Percentiles rank a stretch among this genome's conserved stretches.
These are phyloP conservation scores for Mythimna vitellina DNA, from an alignment of 2,888 invertebrate genomes.

Conservation along the genomic window DNA sequence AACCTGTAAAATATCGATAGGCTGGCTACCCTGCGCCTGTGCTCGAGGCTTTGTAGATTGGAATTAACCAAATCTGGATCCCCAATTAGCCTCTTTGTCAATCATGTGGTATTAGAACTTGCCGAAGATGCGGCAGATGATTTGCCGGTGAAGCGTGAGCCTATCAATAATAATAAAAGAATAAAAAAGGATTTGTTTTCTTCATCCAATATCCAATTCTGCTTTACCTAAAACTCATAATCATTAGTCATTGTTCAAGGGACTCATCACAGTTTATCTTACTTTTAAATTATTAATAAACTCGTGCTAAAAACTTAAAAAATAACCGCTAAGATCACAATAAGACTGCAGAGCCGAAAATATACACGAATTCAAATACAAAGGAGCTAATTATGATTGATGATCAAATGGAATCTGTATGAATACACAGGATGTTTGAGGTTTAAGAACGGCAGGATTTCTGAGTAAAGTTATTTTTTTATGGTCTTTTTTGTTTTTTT, in stretches of 20 bases:
- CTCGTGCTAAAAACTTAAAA: slow-evolving; percentile 34
- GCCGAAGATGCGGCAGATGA: too few species aligned
- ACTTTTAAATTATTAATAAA: slow-evolving; percentile 28
- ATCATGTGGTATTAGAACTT: too few species aligned
- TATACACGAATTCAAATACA: slow-evolving; percentile 30
- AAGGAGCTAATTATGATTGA: slow-evolving; percentile 61
- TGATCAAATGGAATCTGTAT: slow-evolving; percentile 55
- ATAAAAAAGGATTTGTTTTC: too few species aligned
- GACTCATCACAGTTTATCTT: slow-evolving; percentile 14
- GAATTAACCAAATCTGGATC: too few species aligned
- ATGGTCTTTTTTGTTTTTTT: neutral
- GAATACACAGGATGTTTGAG: slow-evolving; percentile 50
- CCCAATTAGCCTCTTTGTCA: too few species aligned
- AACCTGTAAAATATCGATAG: too few species aligned
- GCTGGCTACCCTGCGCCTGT: too few species aligned
- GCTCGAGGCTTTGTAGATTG: too few species aligned
- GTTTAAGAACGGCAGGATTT: slow-evolving; percentile 20
- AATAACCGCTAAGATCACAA: slow-evolving; percentile 15
- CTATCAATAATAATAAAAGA: too few species aligned
- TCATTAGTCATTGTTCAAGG: slow-evolving; percentile 16
- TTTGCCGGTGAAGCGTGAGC: too few species aligned
- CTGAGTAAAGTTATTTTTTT: neutral
- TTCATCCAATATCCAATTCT: neutral
- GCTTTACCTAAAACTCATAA: neutral
- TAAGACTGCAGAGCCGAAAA: slow-evolving; percentile 23